Evolutionary conservation across 2,888 invertebrate species (phyloP).

Genomic region (Meteorus cinctellus): DNA sequence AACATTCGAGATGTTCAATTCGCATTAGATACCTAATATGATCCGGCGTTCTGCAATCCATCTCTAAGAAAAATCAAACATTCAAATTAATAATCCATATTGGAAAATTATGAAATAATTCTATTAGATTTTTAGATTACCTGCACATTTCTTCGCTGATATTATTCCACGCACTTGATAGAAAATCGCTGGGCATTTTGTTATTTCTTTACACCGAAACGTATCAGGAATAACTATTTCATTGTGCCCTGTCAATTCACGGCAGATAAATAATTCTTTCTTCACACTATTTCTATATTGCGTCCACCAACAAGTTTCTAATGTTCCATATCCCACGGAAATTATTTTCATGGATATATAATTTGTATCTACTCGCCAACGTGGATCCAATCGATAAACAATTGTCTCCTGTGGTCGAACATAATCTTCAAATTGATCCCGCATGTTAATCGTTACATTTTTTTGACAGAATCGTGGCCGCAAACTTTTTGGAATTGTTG

Average conservation of each 20-base stretch:
- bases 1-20: slow-evolving; percentile 49
- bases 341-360: slow-evolving; percentile 45
- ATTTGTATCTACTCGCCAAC: slow-evolving; percentile 57
- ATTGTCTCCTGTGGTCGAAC: slow-evolving; percentile 75
- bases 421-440: slow-evolving; percentile 77
- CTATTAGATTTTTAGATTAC: slow-evolving; percentile 69
- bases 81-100: too few species aligned
- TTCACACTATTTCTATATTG: slow-evolving; percentile 42
- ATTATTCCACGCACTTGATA: slow-evolving; percentile 58
- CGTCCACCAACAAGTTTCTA: slow-evolving; percentile 62
- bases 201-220: slow-evolving; percentile 48
- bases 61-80: slow-evolving; percentile 74
- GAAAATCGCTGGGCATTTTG: slow-evolving; percentile 56
- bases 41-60: slow-evolving; percentile 80
- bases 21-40: slow-evolving; percentile 75
- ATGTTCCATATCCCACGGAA: slow-evolving; percentile 59
- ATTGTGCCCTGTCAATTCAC: slow-evolving; percentile 54
- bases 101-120: neutral
- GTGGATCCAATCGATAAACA: slow-evolving; percentile 74
- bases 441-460: slow-evolving; percentile 53
- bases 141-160: slow-evolving; percentile 77
- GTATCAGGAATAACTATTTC: slow-evolving; percentile 56
- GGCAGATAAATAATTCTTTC: slow-evolving; percentile 51
- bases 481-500: slow-evolving; percentile 59
- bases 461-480: slow-evolving; percentile 52